A percentile compares a stretch with the other conserved stretches of the same genome.
Conservation (phyloP, 2,888 invertebrate species). For the Polia nebulosa region DNA sequence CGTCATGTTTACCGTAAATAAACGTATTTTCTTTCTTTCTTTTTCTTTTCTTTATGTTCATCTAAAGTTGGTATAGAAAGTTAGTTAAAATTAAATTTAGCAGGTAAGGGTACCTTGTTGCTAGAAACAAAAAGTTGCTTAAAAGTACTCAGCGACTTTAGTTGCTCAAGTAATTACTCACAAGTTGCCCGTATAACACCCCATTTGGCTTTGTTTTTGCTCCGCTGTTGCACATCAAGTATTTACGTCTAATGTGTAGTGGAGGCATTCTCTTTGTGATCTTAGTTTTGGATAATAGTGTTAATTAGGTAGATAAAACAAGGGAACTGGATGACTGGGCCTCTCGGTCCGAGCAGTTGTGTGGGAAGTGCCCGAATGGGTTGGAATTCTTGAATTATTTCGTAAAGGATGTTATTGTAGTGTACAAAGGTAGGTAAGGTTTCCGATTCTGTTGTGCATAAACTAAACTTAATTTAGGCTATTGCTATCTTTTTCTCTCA, state of each 20-base stretch:
- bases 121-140: background rate
- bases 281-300: slow-evolving; percentile 50
- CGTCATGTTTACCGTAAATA: too few relatives aligned
- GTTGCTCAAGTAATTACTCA: background rate
- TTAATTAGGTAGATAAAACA: slow-evolving; percentile 40
- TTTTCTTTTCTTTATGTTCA: too few relatives aligned
- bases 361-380: slow-evolving; percentile 13
- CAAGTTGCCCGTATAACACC: slow-evolving; percentile 30
- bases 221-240: slow-evolving; percentile 42
- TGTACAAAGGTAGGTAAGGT: slow-evolving; percentile 1
- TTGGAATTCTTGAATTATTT: slow-evolving; percentile 33
- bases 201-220: slow-evolving; percentile 31
- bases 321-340: slow-evolving; percentile 3
- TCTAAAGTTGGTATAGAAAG: too few relatives aligned
- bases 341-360: background rate
- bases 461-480: too few relatives aligned
- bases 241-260: slow-evolving; percentile 53
- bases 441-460: background rate
- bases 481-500: too few relatives aligned
- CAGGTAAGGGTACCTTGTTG: too few relatives aligned
- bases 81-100: too few relatives aligned
- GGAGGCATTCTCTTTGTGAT: slow-evolving; percentile 55
- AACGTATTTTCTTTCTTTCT: too few relatives aligned
- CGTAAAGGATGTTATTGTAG: background rate
- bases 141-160: background rate